These are phyloP conservation scores for Brassicogethes aeneus DNA, from an alignment of 2,888 invertebrate genomes.

Conservation along the genomic window DNA sequence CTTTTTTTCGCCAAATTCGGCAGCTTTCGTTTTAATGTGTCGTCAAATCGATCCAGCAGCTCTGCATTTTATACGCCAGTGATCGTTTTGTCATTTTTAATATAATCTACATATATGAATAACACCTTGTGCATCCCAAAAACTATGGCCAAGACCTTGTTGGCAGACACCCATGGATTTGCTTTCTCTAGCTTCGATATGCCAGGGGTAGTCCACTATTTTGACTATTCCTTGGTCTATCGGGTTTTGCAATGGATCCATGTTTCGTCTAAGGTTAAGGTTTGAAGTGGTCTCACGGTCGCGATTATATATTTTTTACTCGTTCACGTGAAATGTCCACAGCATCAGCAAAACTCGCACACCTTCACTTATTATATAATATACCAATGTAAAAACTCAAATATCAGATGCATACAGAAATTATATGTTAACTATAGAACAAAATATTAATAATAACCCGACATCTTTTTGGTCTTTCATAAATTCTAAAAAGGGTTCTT, in stretches of 20 bases:
- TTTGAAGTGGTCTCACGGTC: not conserved
- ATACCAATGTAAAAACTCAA: too few relatives aligned
- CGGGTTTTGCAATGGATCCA: constrained; percentile 16
- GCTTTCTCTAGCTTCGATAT: constrained; percentile 17
- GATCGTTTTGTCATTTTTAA: constrained; percentile 15
- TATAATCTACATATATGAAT: constrained; percentile 14
- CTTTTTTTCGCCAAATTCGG: constrained; percentile 12
- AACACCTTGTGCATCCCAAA: constrained; percentile 18
- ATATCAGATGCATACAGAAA: too few relatives aligned
- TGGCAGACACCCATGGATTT: too few relatives aligned
- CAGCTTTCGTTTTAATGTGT: constrained; percentile 10
- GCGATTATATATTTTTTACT: not conserved
- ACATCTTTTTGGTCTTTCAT: too few relatives aligned
- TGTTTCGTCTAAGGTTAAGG: constrained; percentile 27
- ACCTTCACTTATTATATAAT: too few relatives aligned
- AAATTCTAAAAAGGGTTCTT: too few relatives aligned
- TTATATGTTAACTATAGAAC: too few relatives aligned
- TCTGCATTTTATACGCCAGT: constrained; percentile 12
- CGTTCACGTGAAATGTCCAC: not conserved
- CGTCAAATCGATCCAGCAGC: constrained; percentile 14
- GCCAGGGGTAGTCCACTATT: constrained; percentile 7
- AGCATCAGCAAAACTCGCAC: not conserved
- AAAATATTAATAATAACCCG: too few relatives aligned
- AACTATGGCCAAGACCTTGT: constrained; percentile 17
- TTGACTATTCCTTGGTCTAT: constrained; percentile 22